Evolutionary conservation across 2,888 invertebrate genomes (phyloP).

Genomic region (Calliphora vomitoria): DNA sequence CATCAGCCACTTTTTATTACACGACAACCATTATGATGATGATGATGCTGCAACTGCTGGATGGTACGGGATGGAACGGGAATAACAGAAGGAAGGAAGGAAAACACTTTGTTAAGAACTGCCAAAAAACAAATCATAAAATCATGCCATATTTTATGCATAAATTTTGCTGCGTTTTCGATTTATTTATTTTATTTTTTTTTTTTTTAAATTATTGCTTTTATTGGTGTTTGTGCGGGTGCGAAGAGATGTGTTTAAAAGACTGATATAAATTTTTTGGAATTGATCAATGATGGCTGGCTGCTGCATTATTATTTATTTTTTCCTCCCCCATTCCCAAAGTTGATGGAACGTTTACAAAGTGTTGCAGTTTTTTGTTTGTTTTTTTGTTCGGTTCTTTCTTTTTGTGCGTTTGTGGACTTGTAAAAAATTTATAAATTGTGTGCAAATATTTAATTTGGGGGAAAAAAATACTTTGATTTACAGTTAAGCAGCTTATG

Average conservation of each 20-base stretch:
- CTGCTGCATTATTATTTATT: conserved; percentile 40
- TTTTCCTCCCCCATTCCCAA: neutral
- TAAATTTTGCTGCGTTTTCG: conserved; percentile 55
- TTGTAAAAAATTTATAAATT: neutral
- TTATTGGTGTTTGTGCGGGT: conserved; percentile 20
- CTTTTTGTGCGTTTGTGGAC: neutral
- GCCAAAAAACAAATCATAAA: conserved; percentile 52
- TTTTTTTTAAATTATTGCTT: conserved; percentile 32
- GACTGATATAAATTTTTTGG: conserved; percentile 39
- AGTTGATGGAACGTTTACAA: conserved; percentile 30
- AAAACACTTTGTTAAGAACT: conserved; percentile 23
- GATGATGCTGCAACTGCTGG: neutral
- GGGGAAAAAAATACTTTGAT: neutral
- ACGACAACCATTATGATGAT: conserved; percentile 41
- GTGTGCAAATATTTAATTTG: conserved; percentile 6
- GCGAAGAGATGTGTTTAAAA: neutral
- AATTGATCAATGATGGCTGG: conserved; percentile 58
- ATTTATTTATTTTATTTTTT: too few relatives aligned
- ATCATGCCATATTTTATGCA: conserved; percentile 45
- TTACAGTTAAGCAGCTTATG: neutral
- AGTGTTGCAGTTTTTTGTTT: neutral
- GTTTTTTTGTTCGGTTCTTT: neutral
- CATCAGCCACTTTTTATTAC: conserved; percentile 45
- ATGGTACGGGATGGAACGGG: neutral
- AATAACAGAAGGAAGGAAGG: neutral